Base-by-base conservation (phyloP, 2,888 invertebrate genomes). In the Zonitis immaculata region DNA sequence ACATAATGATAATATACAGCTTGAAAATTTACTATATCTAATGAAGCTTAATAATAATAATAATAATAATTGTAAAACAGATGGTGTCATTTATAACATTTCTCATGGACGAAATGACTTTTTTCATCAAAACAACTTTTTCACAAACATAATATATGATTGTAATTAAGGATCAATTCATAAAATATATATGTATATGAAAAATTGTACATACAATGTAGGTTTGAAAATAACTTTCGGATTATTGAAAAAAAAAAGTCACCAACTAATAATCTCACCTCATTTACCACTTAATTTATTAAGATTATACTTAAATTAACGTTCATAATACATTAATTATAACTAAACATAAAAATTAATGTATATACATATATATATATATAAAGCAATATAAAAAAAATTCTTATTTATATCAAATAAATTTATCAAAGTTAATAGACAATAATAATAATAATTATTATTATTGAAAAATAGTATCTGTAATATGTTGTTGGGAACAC, bases 261-360 rank as follows among this genome's bases (percentile, higher is more conserved):
- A 56, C 54, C 59, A 53, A 56, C 54, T 56, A 54, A 58, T 54
- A 54, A 59, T 55, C 62, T 59, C 62, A 59, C 58, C n/a, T n/a
- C n/a, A n/a, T 61, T 65, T 64, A 64, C 52, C 65, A 65, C 63
- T 63, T 61, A 63, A 65, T 65, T 59, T 64, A 61, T 65, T 63
- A 62, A 63, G 60, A 59, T 65, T 62, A 63, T 49, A n/a, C n/a
- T n/a, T n/a, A n/a, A n/a, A n/a, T n/a, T n/a, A n/a, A n/a, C n/a
- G n/a, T n/a, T n/a, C n/a, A n/a, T n/a, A n/a, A n/a, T n/a, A n/a
- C n/a, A n/a, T n/a, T n/a, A n/a, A n/a, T n/a, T n/a, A n/a, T n/a
- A n/a, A n/a, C n/a, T n/a, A n/a, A n/a, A n/a, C n/a, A n/a, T n/a
- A n/a, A n/a, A n/a, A n/a, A n/a, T n/a, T n/a, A n/a, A n/a, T n/a